Evolutionary conservation across 2,797 vertebrate genomes (phyloP), one percentile per base, ranked within the genome.

Genomic region (Kryptolebias ocellatus): DNA sequence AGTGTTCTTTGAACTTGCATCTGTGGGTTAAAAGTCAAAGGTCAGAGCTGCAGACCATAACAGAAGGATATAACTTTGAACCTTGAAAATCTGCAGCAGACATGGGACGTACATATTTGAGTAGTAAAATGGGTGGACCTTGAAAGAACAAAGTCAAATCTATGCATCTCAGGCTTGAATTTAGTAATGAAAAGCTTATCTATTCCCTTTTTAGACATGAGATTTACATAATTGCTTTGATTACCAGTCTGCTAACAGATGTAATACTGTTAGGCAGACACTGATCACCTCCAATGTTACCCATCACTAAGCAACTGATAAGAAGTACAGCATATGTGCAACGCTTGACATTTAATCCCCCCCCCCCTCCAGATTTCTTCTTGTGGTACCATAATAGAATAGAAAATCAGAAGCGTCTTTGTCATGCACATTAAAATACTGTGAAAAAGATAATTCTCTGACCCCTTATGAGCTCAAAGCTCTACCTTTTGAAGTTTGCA

Each of bases 1-100:
- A 74, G 79, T 83, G 73, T 74, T 54, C 53, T 88, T 81, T 86
- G 83, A 88, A 84, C 64, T 74, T 73, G 57, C 47, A 45, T 18
- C 56, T 16, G 31, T 10, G 31, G 76, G 68, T 62, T 62, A 70
- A 37, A 50, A 54, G 79, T 73, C 78, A 84, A 78, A 83, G 80
- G 73, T 84, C 52, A 63, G 16, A 1, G 15, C 52, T 69, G 51
- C 76, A 76, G 64, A 60, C 42, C 49, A 78, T 67, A 72, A 76
- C 60, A 76, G 53, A 76, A 80, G 64, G 59, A 76, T 80, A 42
- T 79, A 57, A 80, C 63, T 81, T 76, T 79, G 56, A 79, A 60
- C 49, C 37, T 67, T 17, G 46, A 78, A 47, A 67, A 61, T 58
- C 5, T 37, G 27, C 16, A 60, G 64, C 64, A 65, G 46, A 59